Evolutionary conservation across 2,888 invertebrate genomes (phyloP).

Genomic region (Leptarthrus brevirostris): DNA sequence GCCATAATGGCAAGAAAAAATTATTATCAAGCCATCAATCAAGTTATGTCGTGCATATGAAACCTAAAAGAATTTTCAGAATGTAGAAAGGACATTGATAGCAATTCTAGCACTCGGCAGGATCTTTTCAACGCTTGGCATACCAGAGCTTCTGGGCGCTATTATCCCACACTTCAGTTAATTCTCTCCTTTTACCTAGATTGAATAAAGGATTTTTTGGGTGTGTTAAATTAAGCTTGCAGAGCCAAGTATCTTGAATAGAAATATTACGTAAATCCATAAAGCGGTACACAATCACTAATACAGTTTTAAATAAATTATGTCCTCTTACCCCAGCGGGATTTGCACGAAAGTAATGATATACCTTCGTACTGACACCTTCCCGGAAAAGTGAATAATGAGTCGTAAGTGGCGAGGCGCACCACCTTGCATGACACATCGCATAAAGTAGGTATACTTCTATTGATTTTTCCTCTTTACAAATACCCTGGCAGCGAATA

Average conservation of each 20-base stretch:
- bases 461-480: slow-evolving; percentile 31
- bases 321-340: too few species aligned
- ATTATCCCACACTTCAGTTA: too few species aligned
- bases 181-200: too few species aligned
- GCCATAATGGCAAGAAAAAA: too few species aligned
- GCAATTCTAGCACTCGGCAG: too few species aligned
- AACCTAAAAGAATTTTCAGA: too few species aligned
- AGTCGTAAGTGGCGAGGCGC: slow-evolving; percentile 4
- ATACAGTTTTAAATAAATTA: too few species aligned
- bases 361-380: slow-evolving; percentile 4
- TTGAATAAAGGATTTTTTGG: not conserved
- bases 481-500: slow-evolving; percentile 14
- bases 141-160: not conserved
- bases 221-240: not conserved
- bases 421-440: slow-evolving; percentile 9
- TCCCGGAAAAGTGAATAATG: slow-evolving; percentile 9
- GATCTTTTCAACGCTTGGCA: not conserved
- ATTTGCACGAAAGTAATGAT: too few species aligned
- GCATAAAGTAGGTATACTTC: slow-evolving; percentile 13
- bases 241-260: not conserved
- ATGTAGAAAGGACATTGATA: too few species aligned
- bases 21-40: too few species aligned
- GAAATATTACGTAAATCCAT: not conserved
- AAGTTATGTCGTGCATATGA: too few species aligned
- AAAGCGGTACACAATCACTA: not conserved